Base-by-base conservation (phyloP, 2,797 vertebrate genomes). In the Cryptoprocta ferox region DNA sequence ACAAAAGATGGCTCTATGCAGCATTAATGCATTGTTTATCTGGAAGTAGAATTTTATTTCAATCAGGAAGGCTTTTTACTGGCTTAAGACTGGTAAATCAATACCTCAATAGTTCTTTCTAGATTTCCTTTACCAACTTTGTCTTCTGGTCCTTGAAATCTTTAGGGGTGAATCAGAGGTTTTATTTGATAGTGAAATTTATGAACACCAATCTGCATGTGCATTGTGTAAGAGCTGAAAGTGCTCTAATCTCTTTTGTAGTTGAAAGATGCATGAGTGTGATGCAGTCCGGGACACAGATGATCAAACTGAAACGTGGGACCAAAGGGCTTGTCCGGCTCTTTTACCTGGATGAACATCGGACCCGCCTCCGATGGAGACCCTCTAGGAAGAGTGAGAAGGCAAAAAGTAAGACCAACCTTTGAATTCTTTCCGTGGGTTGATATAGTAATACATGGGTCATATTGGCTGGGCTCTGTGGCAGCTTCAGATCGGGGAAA, bases 191-290 rank as follows among this genome's bases (percentile, higher is more conserved):
- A 53, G 6, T 48, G 68, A 86, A 42, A 5, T 63, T 56, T 95
- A 89, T 94, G 97, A 92, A 79, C 83, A 95, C 79, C 48, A 39
- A 3, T 87, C 24, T 30, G 3, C 35, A 0, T 0, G 13, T 65
- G 59, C 11, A 13, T 13, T 50, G 32, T 39, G 5, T 53, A 30
- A 56, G 19, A 42, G 21, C 12, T 97, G 35, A 87, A 28, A 91
- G 87, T 81, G 0, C 95, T 96, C 85, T 97, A 63, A 59, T 98
- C 65, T 98, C 89, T 50, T 97, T 98, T 97, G 35, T 99, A 99
- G 99, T 99, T 99, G 99, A 99, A 99, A 99, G 99, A 99, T 99
- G 99, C 98, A 99, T 99, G 99, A 99, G 99, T 96, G 99, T 99
- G 93, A 99, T 99, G 99, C 99, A 99, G 98, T 99, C 99, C 35